Evolutionary conservation across 2,888 invertebrate genomes (phyloP).

Genomic region (Pseudococcus jackbeardsleyi): DNA sequence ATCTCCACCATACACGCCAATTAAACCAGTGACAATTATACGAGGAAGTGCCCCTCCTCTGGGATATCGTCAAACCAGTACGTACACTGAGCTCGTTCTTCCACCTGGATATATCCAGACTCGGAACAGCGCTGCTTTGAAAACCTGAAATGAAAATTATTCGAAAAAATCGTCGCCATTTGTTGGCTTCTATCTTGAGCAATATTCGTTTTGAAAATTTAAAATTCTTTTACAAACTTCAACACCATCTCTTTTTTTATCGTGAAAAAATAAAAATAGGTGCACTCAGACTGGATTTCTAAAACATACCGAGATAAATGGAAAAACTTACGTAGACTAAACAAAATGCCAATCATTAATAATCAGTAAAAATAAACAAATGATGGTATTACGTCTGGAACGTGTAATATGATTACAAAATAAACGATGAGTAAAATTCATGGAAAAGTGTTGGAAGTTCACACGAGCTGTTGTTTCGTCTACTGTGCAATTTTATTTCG

Average conservation of each 20-base stretch:
- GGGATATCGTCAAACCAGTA: constrained; percentile 68
- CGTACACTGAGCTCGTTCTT: constrained; percentile 68
- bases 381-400: neutral
- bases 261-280: too few relatives aligned
- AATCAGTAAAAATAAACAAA: neutral
- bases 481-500: neutral
- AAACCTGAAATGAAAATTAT: constrained; percentile 26
- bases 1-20: constrained; percentile 68
- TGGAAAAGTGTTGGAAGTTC: neutral
- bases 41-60: constrained; percentile 69
- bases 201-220: too few relatives aligned
- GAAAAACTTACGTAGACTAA: neutral
- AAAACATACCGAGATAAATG: neutral
- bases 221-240: too few relatives aligned
- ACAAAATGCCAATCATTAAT: neutral
- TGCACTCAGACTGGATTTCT: neutral
- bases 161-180: neutral
- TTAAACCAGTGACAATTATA: constrained; percentile 68
- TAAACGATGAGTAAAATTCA: neutral
- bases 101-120: constrained; percentile 68
- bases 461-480: neutral
- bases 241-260: too few relatives aligned
- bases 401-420: neutral
- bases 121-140: constrained; percentile 57
- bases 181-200: neutral